Evolutionary conservation across 1,140 invertebrate species (phyloP).

Genomic region (Caenorhabditis inopinata): DNA sequence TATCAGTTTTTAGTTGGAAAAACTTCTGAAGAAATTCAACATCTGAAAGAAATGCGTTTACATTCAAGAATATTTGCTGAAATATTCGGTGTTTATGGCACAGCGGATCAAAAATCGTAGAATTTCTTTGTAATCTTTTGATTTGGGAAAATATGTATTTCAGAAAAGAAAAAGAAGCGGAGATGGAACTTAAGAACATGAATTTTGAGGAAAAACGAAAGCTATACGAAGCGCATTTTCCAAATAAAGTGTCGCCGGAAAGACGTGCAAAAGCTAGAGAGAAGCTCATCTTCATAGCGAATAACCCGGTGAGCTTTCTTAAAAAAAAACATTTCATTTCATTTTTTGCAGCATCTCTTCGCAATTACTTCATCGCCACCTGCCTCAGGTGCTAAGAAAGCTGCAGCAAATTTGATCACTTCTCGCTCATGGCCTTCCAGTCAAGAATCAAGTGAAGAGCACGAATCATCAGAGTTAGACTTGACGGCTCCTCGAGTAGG

Average conservation of each 20-base stretch:
- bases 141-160: background rate
- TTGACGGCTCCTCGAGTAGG: too few relatives aligned
- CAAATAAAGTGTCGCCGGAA: background rate
- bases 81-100: background rate
- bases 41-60: background rate
- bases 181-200: background rate
- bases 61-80: background rate
- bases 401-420: too few relatives aligned
- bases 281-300: background rate
- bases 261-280: background rate
- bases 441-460: too few relatives aligned
- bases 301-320: background rate
- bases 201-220: background rate
- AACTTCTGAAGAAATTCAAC: background rate
- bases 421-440: too few relatives aligned
- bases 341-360: background rate
- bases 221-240: background rate
- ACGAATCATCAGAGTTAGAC: too few relatives aligned
- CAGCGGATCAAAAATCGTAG: background rate
- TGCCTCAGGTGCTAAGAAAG: too few relatives aligned
- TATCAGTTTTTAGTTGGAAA: background rate
- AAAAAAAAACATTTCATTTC: background rate
- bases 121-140: background rate
- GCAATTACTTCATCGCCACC: too few relatives aligned
- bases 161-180: background rate